These are phyloP conservation scores for Hapalemur alaotrensis DNA, from an alignment of 2,797 vertebrate genomes.

Conservation along the genomic window DNA sequence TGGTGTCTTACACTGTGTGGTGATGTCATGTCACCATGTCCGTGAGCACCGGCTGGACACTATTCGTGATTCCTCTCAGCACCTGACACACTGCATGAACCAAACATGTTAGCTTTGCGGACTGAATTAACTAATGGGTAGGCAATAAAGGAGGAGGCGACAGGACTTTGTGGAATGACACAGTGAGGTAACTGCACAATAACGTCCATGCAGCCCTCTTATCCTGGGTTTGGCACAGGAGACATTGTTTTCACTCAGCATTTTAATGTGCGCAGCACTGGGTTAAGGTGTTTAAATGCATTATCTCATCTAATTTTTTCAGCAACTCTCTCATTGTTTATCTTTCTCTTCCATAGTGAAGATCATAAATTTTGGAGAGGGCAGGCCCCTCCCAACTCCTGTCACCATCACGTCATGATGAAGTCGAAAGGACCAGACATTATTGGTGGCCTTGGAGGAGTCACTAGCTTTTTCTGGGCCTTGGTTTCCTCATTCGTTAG, in stretches of 20 bases:
- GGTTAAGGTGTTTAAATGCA: neutral
- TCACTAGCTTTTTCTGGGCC: neutral
- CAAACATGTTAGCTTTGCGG: neutral
- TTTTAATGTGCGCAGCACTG: neutral
- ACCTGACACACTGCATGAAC: neutral
- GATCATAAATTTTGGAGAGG: neutral
- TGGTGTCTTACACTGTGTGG: rapidly evolving
- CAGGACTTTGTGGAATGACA: neutral
- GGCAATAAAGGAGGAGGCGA: neutral
- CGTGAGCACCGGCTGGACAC: neutral
- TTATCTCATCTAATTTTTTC: neutral
- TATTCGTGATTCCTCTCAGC: neutral
- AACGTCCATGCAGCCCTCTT: neutral
- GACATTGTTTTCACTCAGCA: neutral
- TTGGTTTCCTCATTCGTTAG: neutral
- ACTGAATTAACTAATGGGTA: neutral
- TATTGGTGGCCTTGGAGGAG: neutral
- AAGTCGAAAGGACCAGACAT: neutral
- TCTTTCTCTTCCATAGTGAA: neutral
- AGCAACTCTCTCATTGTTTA: neutral
- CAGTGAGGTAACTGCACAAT: neutral
- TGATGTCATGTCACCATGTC: neutral
- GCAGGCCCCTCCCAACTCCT: neutral
- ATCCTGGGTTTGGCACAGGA: neutral
- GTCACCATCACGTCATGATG: neutral